Evolutionary conservation across 2,797 vertebrate species (phyloP), one percentile per base, ranked within the genome.

Genomic region (Chrysocyon brachyurus): DNA sequence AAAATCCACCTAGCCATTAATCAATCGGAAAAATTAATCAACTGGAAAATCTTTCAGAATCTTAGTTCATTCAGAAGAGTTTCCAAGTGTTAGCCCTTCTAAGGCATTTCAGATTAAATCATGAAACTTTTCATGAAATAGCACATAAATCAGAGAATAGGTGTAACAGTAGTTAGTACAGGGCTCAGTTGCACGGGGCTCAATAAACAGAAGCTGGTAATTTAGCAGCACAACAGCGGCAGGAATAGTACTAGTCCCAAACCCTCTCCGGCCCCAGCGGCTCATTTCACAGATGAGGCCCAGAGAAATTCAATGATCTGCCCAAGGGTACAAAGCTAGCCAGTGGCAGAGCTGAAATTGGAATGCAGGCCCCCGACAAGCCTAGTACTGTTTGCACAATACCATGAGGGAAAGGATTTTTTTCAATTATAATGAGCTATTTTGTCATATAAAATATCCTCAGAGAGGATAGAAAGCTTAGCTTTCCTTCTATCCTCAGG

Each of bases 391-490:
- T 82, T 70, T 59, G 63, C 64, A 57, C 24, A 64, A 0, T 68
- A 57, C 82, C 70, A 83, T 56, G 33, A 9, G 56, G 82, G 7
- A 83, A 96, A 91, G 68, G 21, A 40, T 54, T 61, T 88, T 61
- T 86, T 92, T 94, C 70, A 86, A 46, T 75, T 73, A 88, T 88
- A 85, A 79, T 79, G 21, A 91, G 64, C 31, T 90, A 57, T 92
- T 84, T 59, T 91, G 24, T 97, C 61, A 79, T 75, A 75, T 26
- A 59, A 96, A 97, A 64, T 57, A 86, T 36, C 31, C 70, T 56
- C n/a, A 33, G 4, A 94, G 6, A 84, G 12, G 3, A 31, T 1
- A 8, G 40, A 46, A 46, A 46, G 40, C 17, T 75, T 78, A 52
- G 31, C 24, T 5, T 91, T 52, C 54, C 12, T 77, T 87, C 56